Evolutionary conservation across 2,888 invertebrate genomes (phyloP).

Genomic region (Spilosoma lubricipeda): DNA sequence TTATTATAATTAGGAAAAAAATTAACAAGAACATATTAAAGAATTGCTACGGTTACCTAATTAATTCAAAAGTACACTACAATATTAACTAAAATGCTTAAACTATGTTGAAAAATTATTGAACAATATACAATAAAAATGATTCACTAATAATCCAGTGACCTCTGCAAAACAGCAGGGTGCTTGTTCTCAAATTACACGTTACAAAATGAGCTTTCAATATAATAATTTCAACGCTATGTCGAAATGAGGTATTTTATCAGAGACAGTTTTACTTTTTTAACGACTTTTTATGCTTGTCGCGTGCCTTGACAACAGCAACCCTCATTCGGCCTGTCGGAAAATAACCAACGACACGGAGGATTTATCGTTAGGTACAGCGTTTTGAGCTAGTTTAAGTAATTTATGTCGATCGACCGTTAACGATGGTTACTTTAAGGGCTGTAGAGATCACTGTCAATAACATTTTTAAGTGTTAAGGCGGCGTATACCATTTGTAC

Average conservation of each 20-base stretch:
- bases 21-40: conserved; percentile 83
- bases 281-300: conserved; percentile 38
- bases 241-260: conserved; percentile 70
- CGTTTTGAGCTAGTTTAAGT: conserved; percentile 31
- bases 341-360: conserved; percentile 55
- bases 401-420: conserved; percentile 27
- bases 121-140: conserved; percentile 86
- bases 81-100: conserved; percentile 83
- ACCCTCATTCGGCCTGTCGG: conserved; percentile 39
- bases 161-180: conserved; percentile 57
- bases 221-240: conserved; percentile 56
- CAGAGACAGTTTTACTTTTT: conserved; percentile 58
- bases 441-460: conserved; percentile 71
- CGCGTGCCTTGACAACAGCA: conserved; percentile 50
- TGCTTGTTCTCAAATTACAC: conserved; percentile 53
- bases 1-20: conserved; percentile 81
- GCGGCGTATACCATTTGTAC: conserved; percentile 86
- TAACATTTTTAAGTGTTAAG: conserved; percentile 83
- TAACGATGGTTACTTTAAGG: conserved; percentile 55
- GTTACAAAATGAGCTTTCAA: conserved; percentile 22
- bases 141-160: conserved; percentile 83
- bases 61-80: conserved; percentile 83
- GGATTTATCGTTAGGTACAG: conserved; percentile 26
- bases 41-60: conserved; percentile 83
- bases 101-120: conserved; percentile 84